Evolutionary conservation across 2,113 vertebrate species (phyloP).

Genomic region (Romanogobio albipinnatus): DNA sequence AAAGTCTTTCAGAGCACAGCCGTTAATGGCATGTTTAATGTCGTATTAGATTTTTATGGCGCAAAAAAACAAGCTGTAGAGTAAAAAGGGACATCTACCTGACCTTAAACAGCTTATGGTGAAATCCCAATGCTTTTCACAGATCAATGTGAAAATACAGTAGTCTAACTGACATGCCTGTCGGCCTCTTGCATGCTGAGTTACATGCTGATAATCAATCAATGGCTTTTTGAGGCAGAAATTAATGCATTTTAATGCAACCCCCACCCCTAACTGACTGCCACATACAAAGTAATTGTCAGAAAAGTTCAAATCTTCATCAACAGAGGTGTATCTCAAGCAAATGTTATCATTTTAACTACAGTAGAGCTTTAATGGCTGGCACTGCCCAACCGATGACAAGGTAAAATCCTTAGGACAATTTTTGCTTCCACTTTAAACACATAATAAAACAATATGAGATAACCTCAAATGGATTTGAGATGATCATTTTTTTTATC

Average conservation of each 20-base stretch:
- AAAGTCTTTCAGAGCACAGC: conserved; percentile 3
- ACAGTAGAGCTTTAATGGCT: background rate
- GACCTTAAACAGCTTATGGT: conserved; percentile 9
- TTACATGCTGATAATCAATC: conserved; percentile 35
- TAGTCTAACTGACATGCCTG: conserved; percentile 25
- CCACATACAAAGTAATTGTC: background rate
- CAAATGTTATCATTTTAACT: background rate
- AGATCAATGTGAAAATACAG: conserved; percentile 36
- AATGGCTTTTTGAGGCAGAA: conserved; percentile 9
- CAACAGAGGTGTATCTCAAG: background rate
- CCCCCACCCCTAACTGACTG: background rate
- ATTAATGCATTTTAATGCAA: conserved; percentile 16
- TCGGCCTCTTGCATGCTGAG: conserved; percentile 23
- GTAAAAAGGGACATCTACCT: conserved; percentile 27
- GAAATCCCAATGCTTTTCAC: conserved; percentile 15
- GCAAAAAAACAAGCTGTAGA: conserved; percentile 9
- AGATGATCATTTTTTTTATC: background rate
- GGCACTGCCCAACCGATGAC: background rate
- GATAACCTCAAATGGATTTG: too few species aligned
- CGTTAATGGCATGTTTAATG: background rate
- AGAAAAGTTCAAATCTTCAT: background rate
- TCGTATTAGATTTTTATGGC: conserved; percentile 28
- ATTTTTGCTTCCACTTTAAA: background rate
- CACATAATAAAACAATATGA: background rate
- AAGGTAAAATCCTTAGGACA: background rate